A percentile compares a stretch with the other conserved stretches of the same genome.
phyloP scores from a whole-genome alignment of 2,797 vertebrate genomes.

The Poecilia velifera region DNA sequence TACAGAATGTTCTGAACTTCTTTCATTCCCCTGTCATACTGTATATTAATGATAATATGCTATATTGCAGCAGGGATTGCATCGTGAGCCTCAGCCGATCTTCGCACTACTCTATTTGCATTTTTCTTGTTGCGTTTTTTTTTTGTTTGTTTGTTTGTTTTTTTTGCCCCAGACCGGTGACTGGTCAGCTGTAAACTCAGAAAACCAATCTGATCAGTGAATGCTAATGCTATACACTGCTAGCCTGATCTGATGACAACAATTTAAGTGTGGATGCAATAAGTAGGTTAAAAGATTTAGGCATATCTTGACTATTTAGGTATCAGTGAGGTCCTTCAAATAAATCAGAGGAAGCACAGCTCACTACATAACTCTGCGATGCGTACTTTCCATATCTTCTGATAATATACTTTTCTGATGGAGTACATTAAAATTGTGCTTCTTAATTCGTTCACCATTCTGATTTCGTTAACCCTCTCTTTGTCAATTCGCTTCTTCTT shows the following conservation, averaged over 20 bases:
- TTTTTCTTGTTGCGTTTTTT: not conserved
- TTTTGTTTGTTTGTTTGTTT: too few species aligned
- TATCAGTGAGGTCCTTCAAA: not conserved
- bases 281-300: too few species aligned
- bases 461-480: not conserved
- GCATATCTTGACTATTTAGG: too few species aligned
- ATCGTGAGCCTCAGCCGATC: not conserved
- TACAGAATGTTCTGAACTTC: not conserved
- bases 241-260: too few species aligned
- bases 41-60: not conserved
- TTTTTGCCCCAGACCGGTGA: too few species aligned
- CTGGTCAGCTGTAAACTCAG: too few species aligned
- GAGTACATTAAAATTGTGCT: not conserved
- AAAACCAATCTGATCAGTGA: too few species aligned
- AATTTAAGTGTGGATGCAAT: too few species aligned
- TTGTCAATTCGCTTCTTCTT: not conserved
- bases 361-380: not conserved
- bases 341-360: not conserved
- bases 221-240: too few species aligned
- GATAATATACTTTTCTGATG: not conserved
- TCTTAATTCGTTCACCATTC: not conserved
- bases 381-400: not conserved
- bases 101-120: not conserved
- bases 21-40: not conserved
- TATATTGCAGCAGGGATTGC: not conserved